Conservation (phyloP, 2,797 vertebrate genomes). For the Oryzias sinensis region DNA sequence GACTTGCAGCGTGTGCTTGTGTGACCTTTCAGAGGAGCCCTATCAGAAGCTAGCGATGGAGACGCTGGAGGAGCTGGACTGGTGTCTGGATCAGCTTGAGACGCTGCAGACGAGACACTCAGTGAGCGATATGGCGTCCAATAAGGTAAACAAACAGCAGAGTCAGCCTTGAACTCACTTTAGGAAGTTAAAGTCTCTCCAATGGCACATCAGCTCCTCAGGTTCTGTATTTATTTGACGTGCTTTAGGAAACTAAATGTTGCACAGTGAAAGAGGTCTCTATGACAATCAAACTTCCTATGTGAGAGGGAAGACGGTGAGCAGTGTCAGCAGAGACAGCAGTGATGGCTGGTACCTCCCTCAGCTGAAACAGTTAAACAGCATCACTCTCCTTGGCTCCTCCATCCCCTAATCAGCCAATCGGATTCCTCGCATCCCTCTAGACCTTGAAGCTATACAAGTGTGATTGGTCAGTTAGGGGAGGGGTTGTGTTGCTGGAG, state of each 20-base stretch:
- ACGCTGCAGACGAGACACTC: constrained; percentile 90
- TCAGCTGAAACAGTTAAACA: constrained; percentile 49
- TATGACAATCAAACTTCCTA: too few relatives aligned
- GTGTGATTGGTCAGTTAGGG: constrained; percentile 59
- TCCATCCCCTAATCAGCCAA: constrained; percentile 47
- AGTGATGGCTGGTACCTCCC: constrained; percentile 24
- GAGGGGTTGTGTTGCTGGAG: neutral
- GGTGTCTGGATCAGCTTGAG: constrained; percentile 96
- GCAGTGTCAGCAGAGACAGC: neutral
- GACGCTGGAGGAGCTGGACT: constrained; percentile 92
- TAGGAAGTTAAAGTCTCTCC: too few relatives aligned
- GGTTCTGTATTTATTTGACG: too few relatives aligned
- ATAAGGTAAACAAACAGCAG: constrained; percentile 81
- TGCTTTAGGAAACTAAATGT: too few relatives aligned
- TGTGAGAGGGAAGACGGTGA: neutral
- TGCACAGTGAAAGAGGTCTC: too few relatives aligned
- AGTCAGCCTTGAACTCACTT: neutral
- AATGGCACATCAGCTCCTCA: neutral
- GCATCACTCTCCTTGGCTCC: constrained; percentile 25
- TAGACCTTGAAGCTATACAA: constrained; percentile 55
- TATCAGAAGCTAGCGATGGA: constrained; percentile 86
- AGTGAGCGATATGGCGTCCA: constrained; percentile 95
- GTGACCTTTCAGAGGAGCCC: constrained; percentile 81
- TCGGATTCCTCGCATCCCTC: constrained; percentile 48
- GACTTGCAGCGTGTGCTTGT: constrained; percentile 11